Base-by-base conservation (phyloP, 2,888 invertebrate species). In the Pimpla rufipes region DNA sequence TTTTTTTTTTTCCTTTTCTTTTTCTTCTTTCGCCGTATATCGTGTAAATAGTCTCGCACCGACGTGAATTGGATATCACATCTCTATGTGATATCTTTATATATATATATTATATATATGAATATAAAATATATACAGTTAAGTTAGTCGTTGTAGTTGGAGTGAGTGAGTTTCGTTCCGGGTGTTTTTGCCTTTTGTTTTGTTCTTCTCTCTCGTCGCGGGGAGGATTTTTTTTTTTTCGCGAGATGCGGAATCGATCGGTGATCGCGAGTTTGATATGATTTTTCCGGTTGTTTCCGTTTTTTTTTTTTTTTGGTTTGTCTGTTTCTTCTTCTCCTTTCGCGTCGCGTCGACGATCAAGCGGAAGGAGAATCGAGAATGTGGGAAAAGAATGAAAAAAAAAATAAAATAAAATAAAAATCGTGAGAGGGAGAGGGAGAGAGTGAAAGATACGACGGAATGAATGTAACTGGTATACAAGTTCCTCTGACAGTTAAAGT, bases 391-490 rank as follows among this genome's bases (percentile, higher is more conserved):
- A 62, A 5, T 5, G 29, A 29, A 29, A 29, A 29, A 29, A 29
- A 29, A 29, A 29, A 5, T 29, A 29, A 29, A 29, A 3, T 29
- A 5, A 5, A 5, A n/a, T n/a, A n/a, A n/a, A n/a, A n/a, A n/a
- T n/a, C 59, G 42, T 74, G 52, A 57, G 52, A 45, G 50, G 35
- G 37, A 81, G 66, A 76, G 79, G 79, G 71, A 85, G 77, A 88
- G 68, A 71, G 76, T 86, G 78, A 82, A 68, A 81, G 85, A 85
- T 80, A 55, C 79, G 82, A 79, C 80, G 87, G 85, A 89, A 89
- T 89, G 89, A 90, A 91, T 92, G 89, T 88, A 89, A 90, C 90
- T 95, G 96, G 96, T 96, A 96, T 96, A 96, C 95, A 96, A 96
- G 96, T 96, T 96, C 96, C 96, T 96, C 95, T 90, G 90, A 91